phyloP scores from a whole-genome alignment of 2,888 invertebrate genomes.

The Acheta domesticus region DNA sequence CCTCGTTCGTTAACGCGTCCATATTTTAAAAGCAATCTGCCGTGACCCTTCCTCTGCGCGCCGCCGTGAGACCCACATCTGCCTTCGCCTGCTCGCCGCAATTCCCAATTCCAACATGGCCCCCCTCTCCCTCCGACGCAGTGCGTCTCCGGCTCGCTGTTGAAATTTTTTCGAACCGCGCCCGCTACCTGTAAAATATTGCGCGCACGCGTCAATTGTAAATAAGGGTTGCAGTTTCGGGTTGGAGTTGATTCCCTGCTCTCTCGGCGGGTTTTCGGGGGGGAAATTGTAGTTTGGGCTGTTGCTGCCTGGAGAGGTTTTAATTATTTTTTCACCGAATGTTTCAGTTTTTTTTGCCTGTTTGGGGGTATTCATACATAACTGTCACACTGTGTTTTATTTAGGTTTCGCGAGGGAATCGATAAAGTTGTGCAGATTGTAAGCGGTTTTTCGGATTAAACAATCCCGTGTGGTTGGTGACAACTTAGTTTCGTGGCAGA shows the following conservation, averaged over 20 bases:
- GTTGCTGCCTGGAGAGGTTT: neutral
- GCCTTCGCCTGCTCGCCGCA: neutral
- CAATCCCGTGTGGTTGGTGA: too few species aligned
- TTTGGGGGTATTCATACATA: neutral
- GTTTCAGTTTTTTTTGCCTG: neutral
- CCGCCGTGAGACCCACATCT: neutral
- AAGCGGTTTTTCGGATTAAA: too few species aligned
- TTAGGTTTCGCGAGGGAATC: neutral
- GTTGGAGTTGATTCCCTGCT: neutral
- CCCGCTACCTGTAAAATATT: neutral
- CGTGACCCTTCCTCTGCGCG: neutral
- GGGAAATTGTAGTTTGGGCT: neutral
- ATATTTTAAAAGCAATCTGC: neutral
- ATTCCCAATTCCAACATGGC: neutral
- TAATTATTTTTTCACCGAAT: conserved; percentile 5
- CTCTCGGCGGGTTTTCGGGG: neutral
- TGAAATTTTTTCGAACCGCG: neutral
- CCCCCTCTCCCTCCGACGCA: neutral
- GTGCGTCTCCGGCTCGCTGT: too few species aligned
- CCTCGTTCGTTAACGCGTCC: neutral
- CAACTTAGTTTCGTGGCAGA: too few species aligned
- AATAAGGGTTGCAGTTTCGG: neutral
- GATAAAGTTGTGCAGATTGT: neutral
- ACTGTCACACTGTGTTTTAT: neutral
- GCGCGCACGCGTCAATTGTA: neutral